phyloP scores from a whole-genome alignment of 2,113 vertebrate species.

The Cyrtonyx montezumae region DNA sequence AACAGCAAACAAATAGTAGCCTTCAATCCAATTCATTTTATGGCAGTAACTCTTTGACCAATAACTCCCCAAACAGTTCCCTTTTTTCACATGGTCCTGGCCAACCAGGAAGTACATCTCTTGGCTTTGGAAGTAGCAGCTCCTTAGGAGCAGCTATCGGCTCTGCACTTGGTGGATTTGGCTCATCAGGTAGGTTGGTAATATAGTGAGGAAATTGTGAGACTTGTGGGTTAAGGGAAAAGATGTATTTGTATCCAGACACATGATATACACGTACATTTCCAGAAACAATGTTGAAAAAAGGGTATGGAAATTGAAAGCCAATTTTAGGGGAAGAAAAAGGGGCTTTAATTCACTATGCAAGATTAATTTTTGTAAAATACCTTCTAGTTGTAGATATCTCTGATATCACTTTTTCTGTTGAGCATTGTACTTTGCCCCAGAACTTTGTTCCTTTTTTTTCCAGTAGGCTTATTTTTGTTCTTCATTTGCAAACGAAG shows the following conservation, averaged over 20 bases:
- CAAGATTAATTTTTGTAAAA: neutral
- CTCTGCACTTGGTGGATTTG: slow-evolving; percentile 94
- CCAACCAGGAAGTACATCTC: slow-evolving; percentile 88
- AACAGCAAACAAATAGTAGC: slow-evolving; percentile 86
- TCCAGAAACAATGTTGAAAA: neutral
- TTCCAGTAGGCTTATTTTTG: neutral
- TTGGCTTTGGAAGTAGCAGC: slow-evolving; percentile 92
- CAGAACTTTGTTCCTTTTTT: neutral
- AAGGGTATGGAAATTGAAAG: neutral
- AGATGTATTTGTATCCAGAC: slow-evolving; percentile 9
- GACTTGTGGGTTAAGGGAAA: slow-evolving; percentile 10
- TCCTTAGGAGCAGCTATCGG: slow-evolving; percentile 92
- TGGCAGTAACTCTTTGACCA: slow-evolving; percentile 89
- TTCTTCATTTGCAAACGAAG: neutral
- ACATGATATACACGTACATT: neutral
- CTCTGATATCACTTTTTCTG: neutral
- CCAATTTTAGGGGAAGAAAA: neutral
- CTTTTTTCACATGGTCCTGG: slow-evolving; percentile 94
- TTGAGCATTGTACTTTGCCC: neutral
- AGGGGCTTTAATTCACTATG: neutral
- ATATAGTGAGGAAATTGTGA: slow-evolving; percentile 50
- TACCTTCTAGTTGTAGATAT: neutral
- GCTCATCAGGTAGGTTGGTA: slow-evolving; percentile 89
- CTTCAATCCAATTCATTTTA: slow-evolving; percentile 94
- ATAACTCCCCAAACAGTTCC: slow-evolving; percentile 94